These are phyloP conservation scores for Stegana nigrithorax DNA, from an alignment of 2,888 invertebrate species.

Conservation along the genomic window DNA sequence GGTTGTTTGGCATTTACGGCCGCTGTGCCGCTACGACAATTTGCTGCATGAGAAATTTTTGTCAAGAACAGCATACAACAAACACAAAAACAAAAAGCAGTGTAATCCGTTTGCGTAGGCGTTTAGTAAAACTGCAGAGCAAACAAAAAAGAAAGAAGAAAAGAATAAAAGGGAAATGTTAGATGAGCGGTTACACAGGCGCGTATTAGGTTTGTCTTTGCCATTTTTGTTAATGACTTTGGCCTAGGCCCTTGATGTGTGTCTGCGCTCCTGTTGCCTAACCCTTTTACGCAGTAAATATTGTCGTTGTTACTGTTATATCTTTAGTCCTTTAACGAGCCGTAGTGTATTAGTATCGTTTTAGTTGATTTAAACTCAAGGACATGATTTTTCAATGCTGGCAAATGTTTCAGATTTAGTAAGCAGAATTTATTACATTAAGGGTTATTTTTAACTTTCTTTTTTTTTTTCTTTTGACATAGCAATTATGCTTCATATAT, in stretches of 20 bases:
- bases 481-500: no score
- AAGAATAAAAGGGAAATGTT: no score
- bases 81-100: neutral
- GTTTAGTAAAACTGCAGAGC: no score
- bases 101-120: neutral
- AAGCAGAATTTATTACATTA: no score
- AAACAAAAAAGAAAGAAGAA: no score
- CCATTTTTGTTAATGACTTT: no score
- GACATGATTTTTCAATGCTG: neutral
- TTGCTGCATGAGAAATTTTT: neutral
- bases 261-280: constrained; percentile 2
- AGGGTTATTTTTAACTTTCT: no score
- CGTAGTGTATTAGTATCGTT: neutral
- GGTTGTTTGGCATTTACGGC: constrained; percentile 33
- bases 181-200: no score
- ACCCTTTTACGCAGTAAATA: constrained; percentile 8
- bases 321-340: no score
- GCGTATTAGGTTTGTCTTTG: no score
- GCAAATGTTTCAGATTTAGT: neutral
- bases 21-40: neutral
- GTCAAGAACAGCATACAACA: neutral
- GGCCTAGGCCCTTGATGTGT: neutral
- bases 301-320: no score
- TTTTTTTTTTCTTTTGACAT: no score
- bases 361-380: neutral